Evolutionary conservation across 2,113 vertebrate species (phyloP), one percentile per base, ranked within the genome.

Genomic region (Elaphurus davidianus): DNA sequence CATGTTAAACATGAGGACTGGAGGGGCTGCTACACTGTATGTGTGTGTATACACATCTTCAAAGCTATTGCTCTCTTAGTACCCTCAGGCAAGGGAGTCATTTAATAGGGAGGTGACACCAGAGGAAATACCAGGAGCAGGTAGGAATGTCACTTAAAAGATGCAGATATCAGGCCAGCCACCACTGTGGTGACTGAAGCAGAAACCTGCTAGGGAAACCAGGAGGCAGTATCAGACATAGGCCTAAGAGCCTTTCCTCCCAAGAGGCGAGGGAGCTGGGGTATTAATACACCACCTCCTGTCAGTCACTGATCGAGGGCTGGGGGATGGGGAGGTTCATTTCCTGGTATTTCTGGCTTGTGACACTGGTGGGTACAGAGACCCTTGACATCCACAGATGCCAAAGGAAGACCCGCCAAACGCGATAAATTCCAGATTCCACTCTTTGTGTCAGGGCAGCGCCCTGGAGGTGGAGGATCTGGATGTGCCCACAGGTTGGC

Each of bases 111-210:
- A 85, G 54, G 25, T n/a, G 87, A 90, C 55, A 43, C 16, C 1
- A 1, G n/a, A 59, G 10, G 60, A 50, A 15, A 30, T 43, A 45
- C 12, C 27, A 12, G 43, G 30, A 60, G 15, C 23, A 52, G 62
- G 3, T 76, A 28, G 67, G 45, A n/a, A 36, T 3, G 54, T 86
- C 78, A 30, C 33, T 12, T 19, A 16, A 55, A 74, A 27, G 30
- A 12, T 33, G 13, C 13, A 0, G 81, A 5, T 40, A 1, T 7
- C 9, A 0, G 45, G 40, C 71, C 3, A 47, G 27, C 76, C n/a
- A 6, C 47, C 78, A 1, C 59, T 12, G 19, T 21, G 64, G 47
- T 19, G 21, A n/a, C 52, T 25, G 36, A 52, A 52, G 54, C 60
- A 13, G 52, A 60, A 60, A 33, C 47, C 13, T 52, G 47, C 89